Evolutionary conservation across 2,888 invertebrate species (phyloP).

Genomic region (Sminthurides aquaticus): DNA sequence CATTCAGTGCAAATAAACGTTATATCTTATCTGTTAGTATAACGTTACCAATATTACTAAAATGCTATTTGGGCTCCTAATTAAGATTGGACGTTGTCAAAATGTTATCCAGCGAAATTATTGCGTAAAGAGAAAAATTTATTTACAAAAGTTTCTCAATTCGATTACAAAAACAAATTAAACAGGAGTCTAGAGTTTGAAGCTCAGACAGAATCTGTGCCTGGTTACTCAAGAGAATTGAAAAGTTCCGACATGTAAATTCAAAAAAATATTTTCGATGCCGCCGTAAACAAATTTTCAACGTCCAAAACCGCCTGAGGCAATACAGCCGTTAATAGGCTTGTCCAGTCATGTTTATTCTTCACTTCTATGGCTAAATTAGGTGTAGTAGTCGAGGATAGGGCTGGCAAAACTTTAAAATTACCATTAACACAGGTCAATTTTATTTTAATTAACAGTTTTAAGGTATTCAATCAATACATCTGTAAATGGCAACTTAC

Average conservation of each 20-base stretch:
- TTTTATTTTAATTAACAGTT: not conserved
- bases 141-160: too few relatives aligned
- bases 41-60: not conserved
- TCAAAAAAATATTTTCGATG: not conserved
- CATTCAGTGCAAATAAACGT: too few relatives aligned
- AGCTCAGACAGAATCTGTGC: too few relatives aligned
- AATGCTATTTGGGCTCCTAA: not conserved
- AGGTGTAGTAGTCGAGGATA: not conserved
- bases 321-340: not conserved
- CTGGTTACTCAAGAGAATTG: too few relatives aligned
- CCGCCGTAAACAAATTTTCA: not conserved
- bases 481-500: not conserved
- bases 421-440: not conserved
- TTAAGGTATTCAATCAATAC: not conserved
- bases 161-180: too few relatives aligned
- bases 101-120: too few relatives aligned
- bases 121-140: too few relatives aligned
- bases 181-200: too few relatives aligned
- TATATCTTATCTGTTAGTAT: not conserved
- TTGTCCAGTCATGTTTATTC: slow-evolving; percentile 2
- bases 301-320: not conserved
- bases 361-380: not conserved
- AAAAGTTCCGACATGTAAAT: too few relatives aligned
- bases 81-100: too few relatives aligned
- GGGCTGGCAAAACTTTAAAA: not conserved